Evolutionary conservation across 1,140 invertebrate genomes (phyloP), one percentile per base, ranked within the genome.

Genomic region (Hestina assimilis): DNA sequence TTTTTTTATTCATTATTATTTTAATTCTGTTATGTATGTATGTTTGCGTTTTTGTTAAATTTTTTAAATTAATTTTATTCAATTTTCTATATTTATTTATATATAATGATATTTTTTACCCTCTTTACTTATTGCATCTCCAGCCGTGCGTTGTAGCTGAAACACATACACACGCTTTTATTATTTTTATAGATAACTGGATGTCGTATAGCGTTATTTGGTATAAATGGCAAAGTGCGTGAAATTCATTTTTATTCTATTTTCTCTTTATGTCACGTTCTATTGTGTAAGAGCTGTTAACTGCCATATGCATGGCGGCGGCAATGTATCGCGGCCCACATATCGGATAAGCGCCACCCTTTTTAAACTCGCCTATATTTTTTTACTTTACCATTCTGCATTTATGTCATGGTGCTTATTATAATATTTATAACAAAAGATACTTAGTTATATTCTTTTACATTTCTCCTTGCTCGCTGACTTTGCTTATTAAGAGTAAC

Each of bases 401-500:
- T 21, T 48, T 20, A 35, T 23, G 15, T 7, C n/a, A 20, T 19
- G 29, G 20, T 38, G 15, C 14, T 38, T 38, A 38, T 38, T 38
- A 38, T 20, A 19, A 17, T 38, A 38, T 38, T 38, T 19, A 17
- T 15, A 33, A 38, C 33, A 38, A 38, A 38, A 38, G 15, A 41
- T 20, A 41, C 17, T 19, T 8, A 17, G 33, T 38, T 38, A 28
- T 12, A 20, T 52, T 40, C 50, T 51, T 41, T 46, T 31, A 9
- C 51, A 28, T 31, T 43, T 21, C 47, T 53, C 33, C 53, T 51
- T 47, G 46, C 51, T 54, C 38, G 59, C 59, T 69, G 66, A 66
- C 63, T 69, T 66, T 55, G 56, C 61, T 59, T 63, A 58, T 68
- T 65, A 69, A 64, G 59, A 65, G 53, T 69, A 61, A 63, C 54